Conservation (phyloP, 2,888 invertebrate genomes). For the Netelia melanura region DNA sequence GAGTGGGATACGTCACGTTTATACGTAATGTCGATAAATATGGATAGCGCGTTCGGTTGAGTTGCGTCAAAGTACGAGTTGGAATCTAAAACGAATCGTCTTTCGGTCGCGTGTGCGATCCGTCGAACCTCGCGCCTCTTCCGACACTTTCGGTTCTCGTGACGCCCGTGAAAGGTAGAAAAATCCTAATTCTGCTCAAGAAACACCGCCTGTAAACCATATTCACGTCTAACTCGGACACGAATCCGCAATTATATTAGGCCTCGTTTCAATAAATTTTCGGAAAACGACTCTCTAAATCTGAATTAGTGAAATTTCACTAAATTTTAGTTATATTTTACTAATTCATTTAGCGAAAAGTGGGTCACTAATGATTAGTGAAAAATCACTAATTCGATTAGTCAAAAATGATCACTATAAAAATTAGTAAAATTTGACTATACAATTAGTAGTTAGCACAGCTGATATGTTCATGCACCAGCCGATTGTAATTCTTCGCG, state of each 20-base stretch:
- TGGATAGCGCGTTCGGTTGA: slow-evolving; percentile 3
- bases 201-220: not conserved
- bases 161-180: slow-evolving; percentile 10
- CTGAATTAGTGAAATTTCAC: no score
- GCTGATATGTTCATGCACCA: no score
- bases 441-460: no score
- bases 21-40: slow-evolving; percentile 3
- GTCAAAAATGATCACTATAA: no score
- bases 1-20: not conserved
- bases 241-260: slow-evolving; percentile 13
- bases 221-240: not conserved
- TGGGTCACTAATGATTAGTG: no score
- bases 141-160: slow-evolving; percentile 14
- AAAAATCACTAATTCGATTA: no score
- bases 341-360: no score
- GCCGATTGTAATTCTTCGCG: no score
- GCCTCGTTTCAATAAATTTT: slow-evolving; percentile 34
- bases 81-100: slow-evolving; percentile 17
- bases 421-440: no score
- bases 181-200: slow-evolving; percentile 26
- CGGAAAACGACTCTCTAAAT: not conserved
- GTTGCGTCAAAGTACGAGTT: slow-evolving; percentile 19
- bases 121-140: not conserved
- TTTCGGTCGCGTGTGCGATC: slow-evolving; percentile 9
- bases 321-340: no score